phyloP scores from a whole-genome alignment of 2,888 invertebrate species.

The Crepidodera aurea region DNA sequence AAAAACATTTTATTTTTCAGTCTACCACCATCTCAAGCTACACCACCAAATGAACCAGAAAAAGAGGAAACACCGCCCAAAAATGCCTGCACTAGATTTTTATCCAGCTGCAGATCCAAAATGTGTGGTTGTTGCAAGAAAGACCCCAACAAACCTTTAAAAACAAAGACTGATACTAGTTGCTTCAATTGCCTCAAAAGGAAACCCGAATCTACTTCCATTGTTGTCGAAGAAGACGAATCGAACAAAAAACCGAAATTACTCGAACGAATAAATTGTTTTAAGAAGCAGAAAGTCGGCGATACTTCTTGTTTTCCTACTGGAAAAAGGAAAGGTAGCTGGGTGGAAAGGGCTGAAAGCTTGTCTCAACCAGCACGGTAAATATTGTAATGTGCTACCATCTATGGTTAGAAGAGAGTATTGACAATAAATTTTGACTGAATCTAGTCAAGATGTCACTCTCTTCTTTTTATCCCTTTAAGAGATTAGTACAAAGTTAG shows the following conservation, averaged over 20 bases:
- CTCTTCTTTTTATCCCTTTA: no score
- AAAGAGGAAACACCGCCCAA: slow-evolving; percentile 44
- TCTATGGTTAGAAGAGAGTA: no score
- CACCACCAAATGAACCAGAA: slow-evolving; percentile 44
- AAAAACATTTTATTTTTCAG: slow-evolving; percentile 39
- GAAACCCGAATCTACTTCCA: slow-evolving; percentile 41
- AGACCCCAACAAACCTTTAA: slow-evolving; percentile 25
- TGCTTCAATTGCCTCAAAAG: slow-evolving; percentile 62
- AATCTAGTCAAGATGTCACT: no score
- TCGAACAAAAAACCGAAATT: slow-evolving; percentile 52
- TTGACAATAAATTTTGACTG: no score
- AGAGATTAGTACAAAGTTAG: no score
- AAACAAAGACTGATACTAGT: slow-evolving; percentile 51
- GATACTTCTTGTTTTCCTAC: slow-evolving; percentile 54
- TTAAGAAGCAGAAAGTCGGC: slow-evolving; percentile 62
- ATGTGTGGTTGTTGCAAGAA: slow-evolving; percentile 46
- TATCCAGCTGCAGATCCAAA: slow-evolving; percentile 50
- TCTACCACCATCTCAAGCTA: slow-evolving; percentile 46
- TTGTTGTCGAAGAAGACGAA: slow-evolving; percentile 59
- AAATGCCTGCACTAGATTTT: slow-evolving; percentile 49
- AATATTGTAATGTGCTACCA: neutral
- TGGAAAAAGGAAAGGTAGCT: slow-evolving; percentile 58
- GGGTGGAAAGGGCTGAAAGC: slow-evolving; percentile 67
- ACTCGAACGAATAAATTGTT: slow-evolving; percentile 56
- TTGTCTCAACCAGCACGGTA: slow-evolving; percentile 60